A percentile compares a stretch with the other conserved stretches of the same genome.
Evolutionary conservation across 2,797 vertebrate genomes (phyloP).

Genomic region (Capromys pilorides): DNA sequence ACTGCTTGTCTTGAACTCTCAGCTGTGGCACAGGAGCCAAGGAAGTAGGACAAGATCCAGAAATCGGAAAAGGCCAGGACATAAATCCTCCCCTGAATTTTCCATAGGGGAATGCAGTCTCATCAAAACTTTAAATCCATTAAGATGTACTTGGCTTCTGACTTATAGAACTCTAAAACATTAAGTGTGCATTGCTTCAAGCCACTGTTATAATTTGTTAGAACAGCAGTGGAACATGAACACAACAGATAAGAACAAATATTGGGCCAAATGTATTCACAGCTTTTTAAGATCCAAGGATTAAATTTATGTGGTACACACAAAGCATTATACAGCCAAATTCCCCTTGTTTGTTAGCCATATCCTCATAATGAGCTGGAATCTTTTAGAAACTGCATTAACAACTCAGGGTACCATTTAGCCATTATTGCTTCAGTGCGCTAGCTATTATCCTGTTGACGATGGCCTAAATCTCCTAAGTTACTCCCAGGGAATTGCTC

Average conservation of each 20-base stretch:
- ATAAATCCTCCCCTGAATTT: neutral
- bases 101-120: neutral
- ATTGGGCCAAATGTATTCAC: conserved; percentile 38
- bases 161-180: neutral
- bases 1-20: neutral
- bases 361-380: conserved; percentile 36
- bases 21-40: fast-evolving
- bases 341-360: conserved; percentile 55
- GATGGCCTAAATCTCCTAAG: conserved; percentile 49
- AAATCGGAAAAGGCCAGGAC: neutral
- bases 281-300: conserved; percentile 47
- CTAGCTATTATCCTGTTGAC: conserved; percentile 51
- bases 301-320: conserved; percentile 30
- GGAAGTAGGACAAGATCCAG: neutral
- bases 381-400: conserved; percentile 69
- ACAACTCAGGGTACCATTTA: conserved; percentile 71
- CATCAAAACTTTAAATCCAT: neutral
- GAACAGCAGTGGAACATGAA: conserved; percentile 23
- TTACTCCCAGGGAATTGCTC: conserved; percentile 52
- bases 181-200: conserved; percentile 11
- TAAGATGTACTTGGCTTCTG: neutral
- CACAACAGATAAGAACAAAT: conserved; percentile 11
- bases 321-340: conserved; percentile 48
- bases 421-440: conserved; percentile 49
- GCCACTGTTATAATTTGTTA: conserved; percentile 34